phyloP scores from a whole-genome alignment of 2,888 invertebrate species.

The Toxonevra muliebris region DNA sequence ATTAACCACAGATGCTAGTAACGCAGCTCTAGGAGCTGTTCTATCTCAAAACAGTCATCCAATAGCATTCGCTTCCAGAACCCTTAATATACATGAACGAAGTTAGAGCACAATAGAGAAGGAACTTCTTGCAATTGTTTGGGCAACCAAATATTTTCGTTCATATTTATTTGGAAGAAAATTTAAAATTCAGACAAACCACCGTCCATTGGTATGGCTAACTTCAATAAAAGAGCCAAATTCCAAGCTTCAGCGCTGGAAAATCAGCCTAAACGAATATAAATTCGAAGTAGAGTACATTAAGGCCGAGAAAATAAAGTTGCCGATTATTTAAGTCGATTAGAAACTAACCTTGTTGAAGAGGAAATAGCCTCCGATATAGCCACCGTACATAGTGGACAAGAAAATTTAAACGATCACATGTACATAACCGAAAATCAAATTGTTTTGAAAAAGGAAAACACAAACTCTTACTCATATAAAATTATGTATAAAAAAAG shows the following conservation, averaged over 20 bases:
- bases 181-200: slow-evolving; percentile 22
- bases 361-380: slow-evolving; percentile 14
- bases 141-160: slow-evolving; percentile 16
- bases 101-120: slow-evolving; percentile 8
- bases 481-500: slow-evolving; percentile 15
- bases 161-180: slow-evolving; percentile 15
- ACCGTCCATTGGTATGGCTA: slow-evolving; percentile 21
- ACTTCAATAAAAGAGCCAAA: slow-evolving; percentile 13
- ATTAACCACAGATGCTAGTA: slow-evolving; percentile 6
- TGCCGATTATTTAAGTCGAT: too few relatives aligned
- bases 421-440: slow-evolving; percentile 13
- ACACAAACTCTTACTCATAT: slow-evolving; percentile 11
- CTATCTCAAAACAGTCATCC: slow-evolving; percentile 24
- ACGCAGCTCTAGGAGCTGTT: slow-evolving; percentile 24
- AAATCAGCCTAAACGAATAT: slow-evolving; percentile 16
- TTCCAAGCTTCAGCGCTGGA: too few relatives aligned
- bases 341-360: slow-evolving; percentile 22
- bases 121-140: slow-evolving; percentile 5
- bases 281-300: slow-evolving; percentile 28
- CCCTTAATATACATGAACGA: neutral
- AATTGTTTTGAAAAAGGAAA: slow-evolving; percentile 14
- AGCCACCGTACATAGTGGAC: slow-evolving; percentile 29
- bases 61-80: slow-evolving; percentile 6
- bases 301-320: too few relatives aligned
- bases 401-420: slow-evolving; percentile 25